Evolutionary conservation across 2,797 vertebrate species (phyloP).

Genomic region (Platalea minor): DNA sequence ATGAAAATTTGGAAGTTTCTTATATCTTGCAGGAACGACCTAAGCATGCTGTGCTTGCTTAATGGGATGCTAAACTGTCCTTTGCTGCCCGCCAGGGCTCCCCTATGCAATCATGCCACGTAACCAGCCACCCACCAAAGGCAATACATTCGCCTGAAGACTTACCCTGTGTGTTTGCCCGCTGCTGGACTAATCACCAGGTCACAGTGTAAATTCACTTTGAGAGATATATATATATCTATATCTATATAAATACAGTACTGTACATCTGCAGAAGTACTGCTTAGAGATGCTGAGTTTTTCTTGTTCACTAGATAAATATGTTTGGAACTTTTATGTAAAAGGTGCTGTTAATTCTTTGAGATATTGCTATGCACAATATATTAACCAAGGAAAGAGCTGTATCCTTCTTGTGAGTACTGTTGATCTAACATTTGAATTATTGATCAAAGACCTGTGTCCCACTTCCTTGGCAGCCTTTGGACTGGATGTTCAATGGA

Average conservation of each 20-base stretch:
- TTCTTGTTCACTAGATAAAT: constrained; percentile 67
- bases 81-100: constrained; percentile 11
- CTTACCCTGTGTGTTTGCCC: constrained; percentile 41
- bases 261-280: constrained; percentile 68
- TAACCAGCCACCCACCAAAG: constrained; percentile 24
- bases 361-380: constrained; percentile 20
- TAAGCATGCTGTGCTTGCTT: constrained; percentile 70
- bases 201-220: constrained; percentile 73
- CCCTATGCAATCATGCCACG: constrained; percentile 31
- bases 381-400: background rate
- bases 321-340: constrained; percentile 55
- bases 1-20: constrained; percentile 32
- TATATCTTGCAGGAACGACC: constrained; percentile 61
- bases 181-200: constrained; percentile 59
- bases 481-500: background rate
- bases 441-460: background rate
- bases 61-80: constrained; percentile 54
- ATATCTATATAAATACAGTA: constrained; percentile 72
- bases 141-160: constrained; percentile 42
- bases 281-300: constrained; percentile 68
- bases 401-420: background rate
- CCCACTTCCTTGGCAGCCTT: background rate
- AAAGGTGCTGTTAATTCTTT: constrained; percentile 52
- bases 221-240: constrained; percentile 59
- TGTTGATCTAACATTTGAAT: background rate